Evolutionary conservation across 2,888 invertebrate genomes (phyloP), one percentile per base, ranked within the genome.

Genomic region (Liodrosophila aerea): DNA sequence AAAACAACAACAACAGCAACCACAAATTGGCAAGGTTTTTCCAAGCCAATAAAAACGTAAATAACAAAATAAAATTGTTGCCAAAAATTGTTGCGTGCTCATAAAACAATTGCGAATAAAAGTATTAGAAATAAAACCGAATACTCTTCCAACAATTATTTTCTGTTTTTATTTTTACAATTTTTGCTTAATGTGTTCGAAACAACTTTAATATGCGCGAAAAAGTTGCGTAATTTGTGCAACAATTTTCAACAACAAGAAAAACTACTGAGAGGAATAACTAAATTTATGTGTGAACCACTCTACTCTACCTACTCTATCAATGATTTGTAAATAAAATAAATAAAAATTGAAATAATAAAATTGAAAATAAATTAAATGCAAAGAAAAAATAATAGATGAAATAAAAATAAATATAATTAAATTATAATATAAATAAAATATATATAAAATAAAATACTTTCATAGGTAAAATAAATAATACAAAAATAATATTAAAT

Each of bases 181-280:
- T 22, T 22, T 22, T 2, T 22, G 22, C 22, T 22, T 36, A 45
- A 67, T 54, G 58, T 69, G 54, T 58, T 51, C 60, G 36, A 52
- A 40, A 50, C 51, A 56, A 54, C 51, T 71, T 62, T 39, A 44
- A 66, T 54, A 45, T 51, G 52, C 49, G 43, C 27, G 39, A 46
- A 39, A 16, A 71, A 66, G 46, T 71, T 66, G 58, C 58, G 61
- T 45, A 69, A 69, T 61, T 70, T 70, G 16, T 46, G 39, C 56
- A 34, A 13, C 44, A 69, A 69, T 60, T 70, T 69, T 47, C 43
- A 50, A 49, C 30, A 44, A 34, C 46, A 36, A 9, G n/a, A 44
- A 45, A 59, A 58, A 53, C 53, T 43, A 18, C n/a, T 58, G 58
- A 46, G 9, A 3, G 7, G 30, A 45, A 12, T 8, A 33, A 7